phyloP scores from a whole-genome alignment of 2,888 invertebrate genomes.

The Idaea dimidiata region DNA sequence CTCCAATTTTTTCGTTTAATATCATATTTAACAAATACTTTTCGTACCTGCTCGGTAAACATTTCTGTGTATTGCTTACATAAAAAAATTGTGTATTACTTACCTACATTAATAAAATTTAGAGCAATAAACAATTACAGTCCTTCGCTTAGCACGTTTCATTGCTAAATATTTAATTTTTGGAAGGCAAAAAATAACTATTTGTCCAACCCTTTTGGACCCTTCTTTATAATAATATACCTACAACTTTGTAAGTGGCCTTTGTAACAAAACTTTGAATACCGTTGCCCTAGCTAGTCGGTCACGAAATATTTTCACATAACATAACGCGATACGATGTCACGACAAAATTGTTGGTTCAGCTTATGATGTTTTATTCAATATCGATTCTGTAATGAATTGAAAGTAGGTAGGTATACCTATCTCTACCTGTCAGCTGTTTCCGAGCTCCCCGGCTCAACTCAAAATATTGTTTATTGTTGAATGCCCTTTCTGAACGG shows the following conservation, averaged over 20 bases:
- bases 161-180: too few relatives aligned
- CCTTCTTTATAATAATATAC: not conserved
- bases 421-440: conserved; percentile 11
- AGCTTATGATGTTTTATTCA: conserved; percentile 29
- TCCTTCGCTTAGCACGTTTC: too few relatives aligned
- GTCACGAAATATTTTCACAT: conserved; percentile 21
- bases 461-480: conserved; percentile 17
- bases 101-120: too few relatives aligned
- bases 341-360: conserved; percentile 27
- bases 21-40: too few relatives aligned
- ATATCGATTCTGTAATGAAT: conserved; percentile 26
- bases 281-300: conserved; percentile 2
- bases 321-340: conserved; percentile 13
- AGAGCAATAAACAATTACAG: too few relatives aligned
- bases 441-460: conserved; percentile 11
- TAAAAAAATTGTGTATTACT: too few relatives aligned
- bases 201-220: not conserved
- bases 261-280: not conserved
- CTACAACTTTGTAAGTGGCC: not conserved
- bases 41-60: too few relatives aligned
- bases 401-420: conserved; percentile 5
- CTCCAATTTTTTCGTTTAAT: too few relatives aligned
- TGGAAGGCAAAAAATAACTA: not conserved
- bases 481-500: conserved; percentile 2
- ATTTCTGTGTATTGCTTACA: too few relatives aligned